Conservation (phyloP, 2,113 vertebrate species). For the Myanophis thanlyinensis region DNA sequence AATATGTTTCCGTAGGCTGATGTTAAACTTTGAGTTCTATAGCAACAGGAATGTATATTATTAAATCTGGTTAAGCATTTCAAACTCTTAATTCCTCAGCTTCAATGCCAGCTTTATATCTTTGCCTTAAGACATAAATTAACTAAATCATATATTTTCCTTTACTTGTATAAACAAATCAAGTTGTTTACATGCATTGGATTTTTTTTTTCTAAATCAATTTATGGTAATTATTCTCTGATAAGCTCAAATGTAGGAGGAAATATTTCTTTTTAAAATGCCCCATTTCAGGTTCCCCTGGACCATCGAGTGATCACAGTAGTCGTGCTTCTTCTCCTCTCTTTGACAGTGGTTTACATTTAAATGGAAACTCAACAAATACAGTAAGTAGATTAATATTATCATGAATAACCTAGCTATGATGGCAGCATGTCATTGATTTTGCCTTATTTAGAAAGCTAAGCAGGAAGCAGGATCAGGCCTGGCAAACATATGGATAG, state of each 20-base stretch:
- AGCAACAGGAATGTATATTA: background rate
- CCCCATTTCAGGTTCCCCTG: conserved; percentile 80
- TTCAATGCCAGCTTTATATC: background rate
- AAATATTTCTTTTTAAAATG: conserved; percentile 4
- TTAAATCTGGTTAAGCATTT: background rate
- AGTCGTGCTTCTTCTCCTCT: conserved; percentile 86
- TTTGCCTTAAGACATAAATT: background rate
- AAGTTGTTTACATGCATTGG: background rate
- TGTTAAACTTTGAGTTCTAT: background rate
- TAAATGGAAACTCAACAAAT: conserved; percentile 83
- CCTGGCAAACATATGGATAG: background rate
- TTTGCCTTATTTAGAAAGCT: background rate
- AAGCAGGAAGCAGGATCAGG: background rate
- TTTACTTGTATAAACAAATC: background rate
- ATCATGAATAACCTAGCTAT: background rate
- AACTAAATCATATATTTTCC: background rate
- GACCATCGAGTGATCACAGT: conserved; percentile 81
- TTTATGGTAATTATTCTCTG: background rate
- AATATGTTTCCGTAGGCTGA: background rate
- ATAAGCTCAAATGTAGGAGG: background rate
- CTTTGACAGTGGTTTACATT: conserved; percentile 91
- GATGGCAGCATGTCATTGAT: background rate
- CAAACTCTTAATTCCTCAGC: background rate
- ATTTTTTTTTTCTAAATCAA: background rate
- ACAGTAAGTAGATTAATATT: conserved; percentile 73